Percentiles rank a stretch among this genome's conserved stretches.
These are phyloP conservation scores for Tachysurus vachellii DNA, from an alignment of 2,113 vertebrate species.

Conservation along the genomic window DNA sequence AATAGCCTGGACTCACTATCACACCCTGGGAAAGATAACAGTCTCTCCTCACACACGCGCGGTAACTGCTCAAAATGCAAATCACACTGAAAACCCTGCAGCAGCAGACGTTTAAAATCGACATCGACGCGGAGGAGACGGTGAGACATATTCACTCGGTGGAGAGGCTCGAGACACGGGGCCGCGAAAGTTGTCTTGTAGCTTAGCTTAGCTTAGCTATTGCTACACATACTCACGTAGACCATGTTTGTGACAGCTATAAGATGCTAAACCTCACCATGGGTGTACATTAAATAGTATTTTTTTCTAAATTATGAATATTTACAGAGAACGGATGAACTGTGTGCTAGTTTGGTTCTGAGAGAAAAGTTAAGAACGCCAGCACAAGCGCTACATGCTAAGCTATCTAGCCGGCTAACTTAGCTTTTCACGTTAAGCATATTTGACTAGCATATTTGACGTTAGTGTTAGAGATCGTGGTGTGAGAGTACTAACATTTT, in stretches of 20 bases:
- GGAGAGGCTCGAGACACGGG: neutral
- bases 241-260: neutral
- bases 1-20: conserved; percentile 57
- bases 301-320: neutral
- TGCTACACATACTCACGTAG: neutral
- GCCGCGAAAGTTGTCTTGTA: conserved; percentile 2
- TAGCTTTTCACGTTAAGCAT: neutral
- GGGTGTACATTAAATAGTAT: no score
- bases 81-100: conserved; percentile 93
- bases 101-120: conserved; percentile 92
- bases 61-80: conserved; percentile 76
- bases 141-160: conserved; percentile 57
- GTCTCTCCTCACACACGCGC: conserved; percentile 8
- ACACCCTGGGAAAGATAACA: conserved; percentile 25
- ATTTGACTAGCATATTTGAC: conserved; percentile 13
- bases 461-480: neutral
- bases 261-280: no score
- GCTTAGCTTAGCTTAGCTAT: conserved; percentile 8
- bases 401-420: neutral
- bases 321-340: no score
- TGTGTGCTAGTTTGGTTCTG: neutral
- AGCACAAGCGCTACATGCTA: neutral
- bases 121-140: conserved; percentile 87
- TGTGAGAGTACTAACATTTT: neutral
- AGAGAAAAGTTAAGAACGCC: conserved; percentile 8